Evolutionary conservation across 1,140 invertebrate species (phyloP).

Genomic region (Augochlora pura): DNA sequence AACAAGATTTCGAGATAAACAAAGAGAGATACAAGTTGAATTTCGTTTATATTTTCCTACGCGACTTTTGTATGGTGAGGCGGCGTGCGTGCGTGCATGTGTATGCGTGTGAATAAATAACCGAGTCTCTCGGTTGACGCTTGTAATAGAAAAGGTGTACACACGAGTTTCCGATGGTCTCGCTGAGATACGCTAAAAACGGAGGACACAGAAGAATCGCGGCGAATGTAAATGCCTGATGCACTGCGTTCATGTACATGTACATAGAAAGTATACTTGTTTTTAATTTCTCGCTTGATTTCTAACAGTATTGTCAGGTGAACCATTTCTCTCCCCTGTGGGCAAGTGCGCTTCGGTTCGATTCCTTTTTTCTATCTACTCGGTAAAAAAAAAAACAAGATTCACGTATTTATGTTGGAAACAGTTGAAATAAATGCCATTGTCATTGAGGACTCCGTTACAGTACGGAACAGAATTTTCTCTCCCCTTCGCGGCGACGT

Average conservation of each 20-base stretch:
- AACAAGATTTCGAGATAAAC: conserved; percentile 20
- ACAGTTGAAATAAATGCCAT: background rate
- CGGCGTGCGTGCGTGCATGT: background rate
- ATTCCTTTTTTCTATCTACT: conserved; percentile 16
- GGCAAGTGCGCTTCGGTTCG: background rate
- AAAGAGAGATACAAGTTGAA: conserved; percentile 36
- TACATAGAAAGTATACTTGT: conserved; percentile 4
- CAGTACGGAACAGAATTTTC: background rate
- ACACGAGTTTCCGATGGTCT: conserved; percentile 5
- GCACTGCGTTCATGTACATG: background rate
- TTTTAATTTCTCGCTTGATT: background rate
- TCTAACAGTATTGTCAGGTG: conserved; percentile 9
- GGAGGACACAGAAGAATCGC: background rate
- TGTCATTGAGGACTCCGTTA: background rate
- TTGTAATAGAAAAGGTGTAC: conserved; percentile 6
- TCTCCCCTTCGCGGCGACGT: background rate
- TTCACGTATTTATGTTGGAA: conserved; percentile 11
- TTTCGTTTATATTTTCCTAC: conserved; percentile 62
- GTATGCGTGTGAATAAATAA: background rate
- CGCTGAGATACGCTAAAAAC: background rate
- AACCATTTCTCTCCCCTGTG: background rate
- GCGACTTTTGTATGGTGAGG: conserved; percentile 48
- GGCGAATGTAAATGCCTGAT: background rate
- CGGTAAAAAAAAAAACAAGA: background rate
- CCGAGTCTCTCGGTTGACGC: conserved; percentile 14